These are phyloP conservation scores for Botrylloides violaceus DNA, from an alignment of 23 tunicate genomes.

Conservation along the genomic window DNA sequence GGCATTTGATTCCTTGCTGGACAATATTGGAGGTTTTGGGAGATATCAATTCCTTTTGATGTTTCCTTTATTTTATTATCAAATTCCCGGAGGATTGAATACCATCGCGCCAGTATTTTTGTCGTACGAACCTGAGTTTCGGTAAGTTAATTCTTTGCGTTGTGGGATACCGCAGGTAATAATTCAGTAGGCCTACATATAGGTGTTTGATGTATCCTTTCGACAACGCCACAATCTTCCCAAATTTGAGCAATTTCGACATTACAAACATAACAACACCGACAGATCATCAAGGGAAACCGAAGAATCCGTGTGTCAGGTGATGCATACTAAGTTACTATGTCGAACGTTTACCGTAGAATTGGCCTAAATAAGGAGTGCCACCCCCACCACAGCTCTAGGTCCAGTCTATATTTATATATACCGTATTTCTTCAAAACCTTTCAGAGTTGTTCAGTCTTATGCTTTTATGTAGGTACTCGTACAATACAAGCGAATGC, in stretches of 20 bases:
- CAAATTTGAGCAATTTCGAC: neutral
- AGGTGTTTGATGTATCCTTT: constrained; percentile 34
- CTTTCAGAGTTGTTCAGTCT: too few species aligned
- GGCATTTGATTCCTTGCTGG: constrained; percentile 38
- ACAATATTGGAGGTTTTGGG: constrained; percentile 45
- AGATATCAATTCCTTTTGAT: constrained; percentile 40
- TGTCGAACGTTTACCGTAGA: too few species aligned
- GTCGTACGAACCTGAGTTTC: constrained; percentile 41
- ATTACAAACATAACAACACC: constrained; percentile 36
- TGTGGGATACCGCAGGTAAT: too few species aligned
- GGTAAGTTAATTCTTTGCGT: constrained; percentile 23
- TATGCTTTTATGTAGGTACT: neutral
- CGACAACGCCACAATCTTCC: constrained; percentile 10
- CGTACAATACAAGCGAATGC: neutral
- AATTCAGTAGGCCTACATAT: too few species aligned
- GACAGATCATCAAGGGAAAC: neutral
- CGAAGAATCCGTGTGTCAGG: constrained; percentile 22
- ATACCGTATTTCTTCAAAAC: too few species aligned
- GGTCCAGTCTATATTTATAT: too few species aligned
- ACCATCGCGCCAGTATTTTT: constrained; percentile 48
- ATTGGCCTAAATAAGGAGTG: too few species aligned
- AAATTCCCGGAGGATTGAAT: constrained; percentile 41
- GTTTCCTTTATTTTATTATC: constrained; percentile 31
- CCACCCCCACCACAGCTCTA: too few species aligned
- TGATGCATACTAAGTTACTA: too few species aligned